Evolutionary conservation across 2,113 vertebrate genomes (phyloP).

Genomic region (Montifringilla adamsi): DNA sequence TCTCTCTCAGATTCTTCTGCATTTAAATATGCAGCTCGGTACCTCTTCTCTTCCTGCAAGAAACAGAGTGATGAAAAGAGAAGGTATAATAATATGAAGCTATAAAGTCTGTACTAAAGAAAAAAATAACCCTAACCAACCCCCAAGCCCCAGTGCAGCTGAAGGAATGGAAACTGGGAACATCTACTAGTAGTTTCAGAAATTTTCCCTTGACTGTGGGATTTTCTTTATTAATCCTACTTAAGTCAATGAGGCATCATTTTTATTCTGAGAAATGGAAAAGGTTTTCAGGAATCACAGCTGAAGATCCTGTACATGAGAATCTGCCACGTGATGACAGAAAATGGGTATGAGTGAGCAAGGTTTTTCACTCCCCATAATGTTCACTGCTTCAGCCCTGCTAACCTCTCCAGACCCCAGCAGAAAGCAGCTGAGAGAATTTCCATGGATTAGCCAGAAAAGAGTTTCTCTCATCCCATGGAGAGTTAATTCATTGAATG

Average conservation of each 20-base stretch:
- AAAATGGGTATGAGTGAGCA: not conserved
- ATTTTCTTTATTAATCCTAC: not conserved
- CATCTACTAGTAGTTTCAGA: not conserved
- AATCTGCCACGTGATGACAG: not conserved
- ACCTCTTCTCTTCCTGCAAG: slow-evolving; percentile 89
- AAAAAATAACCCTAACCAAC: not conserved
- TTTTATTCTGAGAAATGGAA: not conserved
- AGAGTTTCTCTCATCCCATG: not conserved
- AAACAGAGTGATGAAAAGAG: slow-evolving; percentile 3
- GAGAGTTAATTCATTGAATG: not conserved
- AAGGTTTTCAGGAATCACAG: not conserved
- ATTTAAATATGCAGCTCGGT: slow-evolving; percentile 76
- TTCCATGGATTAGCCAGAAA: not conserved
- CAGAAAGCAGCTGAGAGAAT: not conserved
- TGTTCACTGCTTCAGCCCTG: not conserved
- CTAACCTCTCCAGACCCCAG: not conserved
- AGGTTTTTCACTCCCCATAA: not conserved
- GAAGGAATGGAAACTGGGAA: not conserved
- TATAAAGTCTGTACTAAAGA: not conserved
- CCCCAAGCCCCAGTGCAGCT: not conserved
- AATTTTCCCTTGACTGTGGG: not conserved
- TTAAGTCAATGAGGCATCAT: not conserved
- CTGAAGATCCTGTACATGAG: not conserved
- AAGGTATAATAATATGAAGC: not conserved
- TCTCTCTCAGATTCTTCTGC: slow-evolving; percentile 87